Conservation (phyloP, 2,888 invertebrate genomes). For the Apodemia hepburni region DNA sequence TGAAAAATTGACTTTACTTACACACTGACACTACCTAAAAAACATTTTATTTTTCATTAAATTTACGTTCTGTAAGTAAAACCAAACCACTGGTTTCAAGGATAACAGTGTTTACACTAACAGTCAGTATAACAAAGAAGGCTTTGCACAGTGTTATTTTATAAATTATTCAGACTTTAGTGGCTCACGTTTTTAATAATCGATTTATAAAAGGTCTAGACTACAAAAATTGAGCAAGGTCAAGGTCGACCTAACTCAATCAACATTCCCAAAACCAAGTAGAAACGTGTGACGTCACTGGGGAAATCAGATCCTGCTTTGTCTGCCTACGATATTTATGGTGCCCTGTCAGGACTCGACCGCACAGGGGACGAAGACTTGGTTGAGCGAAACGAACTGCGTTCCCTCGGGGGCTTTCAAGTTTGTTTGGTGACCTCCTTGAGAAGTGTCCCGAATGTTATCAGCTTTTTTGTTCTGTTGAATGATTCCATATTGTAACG, state of each 20-base stretch:
- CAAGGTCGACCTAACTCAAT: slow-evolving; percentile 29
- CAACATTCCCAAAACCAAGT: slow-evolving; percentile 37
- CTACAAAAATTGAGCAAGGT: slow-evolving; percentile 9
- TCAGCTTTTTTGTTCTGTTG: slow-evolving; percentile 18
- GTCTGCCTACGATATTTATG: slow-evolving; percentile 57
- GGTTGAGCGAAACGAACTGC: slow-evolving; percentile 18
- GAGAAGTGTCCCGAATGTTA: slow-evolving; percentile 26
- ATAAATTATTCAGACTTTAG: too few relatives aligned
- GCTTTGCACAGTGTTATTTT: too few relatives aligned
- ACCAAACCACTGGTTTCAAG: too few relatives aligned
- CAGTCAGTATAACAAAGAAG: too few relatives aligned
- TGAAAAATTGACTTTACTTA: too few relatives aligned
- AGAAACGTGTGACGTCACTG: slow-evolving; percentile 45
- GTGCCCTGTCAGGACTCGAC: slow-evolving; percentile 37
- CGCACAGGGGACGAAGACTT: slow-evolving; percentile 24
- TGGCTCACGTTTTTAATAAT: not conserved
- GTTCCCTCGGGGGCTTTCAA: slow-evolving; percentile 19
- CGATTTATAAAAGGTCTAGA: not conserved
- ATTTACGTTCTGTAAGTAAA: too few relatives aligned
- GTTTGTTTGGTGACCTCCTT: slow-evolving; percentile 22
- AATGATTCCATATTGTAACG: not conserved
- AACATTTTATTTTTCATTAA: too few relatives aligned
- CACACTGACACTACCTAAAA: too few relatives aligned
- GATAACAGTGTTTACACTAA: too few relatives aligned
- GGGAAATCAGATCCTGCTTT: slow-evolving; percentile 54